Conservation (phyloP, 2,888 invertebrate species). For the Crepidodera aurea region DNA sequence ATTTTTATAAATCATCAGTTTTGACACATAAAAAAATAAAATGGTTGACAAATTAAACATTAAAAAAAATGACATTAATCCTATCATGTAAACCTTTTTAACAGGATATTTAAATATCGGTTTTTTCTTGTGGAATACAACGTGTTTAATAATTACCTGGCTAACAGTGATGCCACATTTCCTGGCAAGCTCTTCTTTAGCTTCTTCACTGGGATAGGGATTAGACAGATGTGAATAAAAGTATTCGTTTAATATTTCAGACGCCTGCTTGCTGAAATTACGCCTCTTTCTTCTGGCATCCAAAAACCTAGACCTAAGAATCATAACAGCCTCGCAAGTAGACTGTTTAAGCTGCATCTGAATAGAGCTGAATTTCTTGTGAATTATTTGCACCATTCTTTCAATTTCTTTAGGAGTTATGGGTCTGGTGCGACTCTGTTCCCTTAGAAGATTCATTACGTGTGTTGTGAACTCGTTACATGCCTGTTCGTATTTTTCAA, state of each 20-base stretch:
- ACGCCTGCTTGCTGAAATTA: constrained; percentile 99
- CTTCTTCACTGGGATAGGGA: constrained; percentile 99
- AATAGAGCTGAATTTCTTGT: constrained; percentile 97
- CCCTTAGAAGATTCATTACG: constrained; percentile 95
- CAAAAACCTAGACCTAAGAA: constrained; percentile 84
- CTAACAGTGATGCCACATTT: constrained; percentile 97
- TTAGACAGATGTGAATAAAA: constrained; percentile 99
- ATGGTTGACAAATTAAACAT: no score
- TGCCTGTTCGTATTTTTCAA: constrained; percentile 99
- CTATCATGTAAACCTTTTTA: no score
- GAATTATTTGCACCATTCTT: constrained; percentile 98
- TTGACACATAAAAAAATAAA: no score
- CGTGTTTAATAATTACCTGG: no score
- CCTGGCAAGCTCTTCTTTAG: constrained; percentile 98
- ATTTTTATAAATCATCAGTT: no score
- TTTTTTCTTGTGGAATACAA: no score
- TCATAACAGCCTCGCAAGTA: constrained; percentile 99
- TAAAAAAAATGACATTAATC: no score
- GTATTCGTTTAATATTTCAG: constrained; percentile 99
- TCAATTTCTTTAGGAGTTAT: constrained; percentile 99
- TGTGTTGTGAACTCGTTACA: constrained; percentile 99
- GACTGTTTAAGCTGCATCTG: constrained; percentile 99
- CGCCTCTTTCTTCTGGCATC: constrained; percentile 90
- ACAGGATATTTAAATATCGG: no score
- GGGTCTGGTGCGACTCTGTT: constrained; percentile 96